Percentiles rank a stretch among this genome's conserved stretches.
These are phyloP conservation scores for Clarias laeviceps DNA, from an alignment of 2,797 vertebrate genomes.

Conservation along the genomic window DNA sequence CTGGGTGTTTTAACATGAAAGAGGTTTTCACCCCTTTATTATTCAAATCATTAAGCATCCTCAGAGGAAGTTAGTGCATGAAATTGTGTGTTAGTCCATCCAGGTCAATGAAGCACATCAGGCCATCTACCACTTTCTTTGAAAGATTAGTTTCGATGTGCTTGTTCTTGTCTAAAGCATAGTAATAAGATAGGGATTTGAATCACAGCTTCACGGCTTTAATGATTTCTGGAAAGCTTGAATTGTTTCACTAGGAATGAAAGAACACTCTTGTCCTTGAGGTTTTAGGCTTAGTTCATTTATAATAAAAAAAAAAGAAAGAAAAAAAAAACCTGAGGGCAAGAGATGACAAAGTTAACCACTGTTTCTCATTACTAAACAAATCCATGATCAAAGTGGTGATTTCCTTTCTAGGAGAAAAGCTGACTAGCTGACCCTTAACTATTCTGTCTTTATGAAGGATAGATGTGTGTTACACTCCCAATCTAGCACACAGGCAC, in stretches of 20 bases:
- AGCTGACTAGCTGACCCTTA: background rate
- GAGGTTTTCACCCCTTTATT: background rate
- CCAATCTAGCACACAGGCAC: background rate
- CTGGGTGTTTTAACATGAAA: background rate
- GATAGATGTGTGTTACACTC: background rate
- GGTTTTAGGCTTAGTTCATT: background rate
- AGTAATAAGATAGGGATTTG: background rate
- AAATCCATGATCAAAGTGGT: background rate
- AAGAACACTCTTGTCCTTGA: background rate
- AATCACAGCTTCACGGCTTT: background rate
- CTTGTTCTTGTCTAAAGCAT: background rate
- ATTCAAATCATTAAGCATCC: background rate
- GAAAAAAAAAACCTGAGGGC: background rate
- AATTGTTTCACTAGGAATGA: background rate
- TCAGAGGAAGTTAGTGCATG: background rate
- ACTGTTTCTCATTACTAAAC: background rate
- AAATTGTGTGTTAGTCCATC: background rate
- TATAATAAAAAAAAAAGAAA: background rate
- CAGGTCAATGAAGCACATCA: constrained; percentile 8
- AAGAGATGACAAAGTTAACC: background rate
- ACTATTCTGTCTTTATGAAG: background rate
- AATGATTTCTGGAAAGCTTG: background rate
- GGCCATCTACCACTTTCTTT: background rate
- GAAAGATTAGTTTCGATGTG: background rate
- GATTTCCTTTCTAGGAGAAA: background rate